phyloP scores from a whole-genome alignment of 2,888 invertebrate genomes.

The Campaea margaritaria region DNA sequence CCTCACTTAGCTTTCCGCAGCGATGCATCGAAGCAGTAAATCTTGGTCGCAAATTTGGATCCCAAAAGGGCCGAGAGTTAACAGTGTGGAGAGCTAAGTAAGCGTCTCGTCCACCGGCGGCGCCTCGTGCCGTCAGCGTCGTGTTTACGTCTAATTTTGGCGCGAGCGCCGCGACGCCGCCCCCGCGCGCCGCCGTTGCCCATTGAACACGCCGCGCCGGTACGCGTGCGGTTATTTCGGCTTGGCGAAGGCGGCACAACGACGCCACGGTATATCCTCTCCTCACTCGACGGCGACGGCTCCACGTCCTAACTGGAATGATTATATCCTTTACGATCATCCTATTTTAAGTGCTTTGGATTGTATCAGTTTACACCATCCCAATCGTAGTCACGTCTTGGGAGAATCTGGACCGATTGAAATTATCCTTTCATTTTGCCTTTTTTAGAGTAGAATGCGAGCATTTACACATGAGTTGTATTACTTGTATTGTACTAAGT shows the following conservation, averaged over 20 bases:
- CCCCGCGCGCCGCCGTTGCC: conserved; percentile 67
- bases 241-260: conserved; percentile 66
- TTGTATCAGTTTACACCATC: not conserved
- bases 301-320: conserved; percentile 19
- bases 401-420: no score
- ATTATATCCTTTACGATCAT: conserved; percentile 14
- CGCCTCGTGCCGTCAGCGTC: conserved; percentile 76
- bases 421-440: no score
- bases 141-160: conserved; percentile 85
- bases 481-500: no score
- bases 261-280: conserved; percentile 59
- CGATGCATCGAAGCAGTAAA: conserved; percentile 11
- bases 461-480: no score
- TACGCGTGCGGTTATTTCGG: conserved; percentile 80
- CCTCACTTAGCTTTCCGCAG: not conserved
- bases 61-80: conserved; percentile 28
- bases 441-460: no score
- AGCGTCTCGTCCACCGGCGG: conserved; percentile 58
- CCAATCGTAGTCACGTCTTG: no score
- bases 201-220: conserved; percentile 75
- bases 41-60: conserved; percentile 9
- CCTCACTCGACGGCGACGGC: conserved; percentile 49
- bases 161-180: conserved; percentile 80
- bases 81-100: conserved; percentile 44
- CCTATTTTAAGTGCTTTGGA: not conserved